Conservation (phyloP, 2,113 vertebrate genomes). For the Agapornis roseicollis region DNA sequence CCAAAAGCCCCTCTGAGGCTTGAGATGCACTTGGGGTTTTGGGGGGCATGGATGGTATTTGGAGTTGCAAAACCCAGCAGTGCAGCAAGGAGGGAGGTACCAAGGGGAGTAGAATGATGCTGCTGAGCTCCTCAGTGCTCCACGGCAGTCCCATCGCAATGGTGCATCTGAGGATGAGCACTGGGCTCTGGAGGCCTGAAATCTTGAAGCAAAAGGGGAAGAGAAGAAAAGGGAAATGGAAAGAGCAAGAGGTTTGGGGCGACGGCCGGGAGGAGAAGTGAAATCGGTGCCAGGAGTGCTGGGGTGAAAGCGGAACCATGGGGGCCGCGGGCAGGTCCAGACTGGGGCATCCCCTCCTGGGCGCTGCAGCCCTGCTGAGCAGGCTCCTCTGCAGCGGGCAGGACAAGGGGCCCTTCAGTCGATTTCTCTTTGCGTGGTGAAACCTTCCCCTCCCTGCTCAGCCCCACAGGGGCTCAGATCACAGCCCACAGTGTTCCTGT, state of each 20-base stretch:
- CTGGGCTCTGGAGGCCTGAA: not conserved
- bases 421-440: accelerated
- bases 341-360: not conserved
- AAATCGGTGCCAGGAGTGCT: not conserved
- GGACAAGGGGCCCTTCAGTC: not conserved
- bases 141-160: accelerated
- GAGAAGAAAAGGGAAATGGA: constrained; percentile 28
- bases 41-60: not conserved
- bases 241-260: not conserved
- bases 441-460: accelerated
- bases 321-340: accelerated
- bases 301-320: not conserved
- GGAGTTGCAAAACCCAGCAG: not conserved
- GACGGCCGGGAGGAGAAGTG: not conserved
- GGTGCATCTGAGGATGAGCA: not conserved
- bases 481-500: not conserved
- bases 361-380: not conserved
- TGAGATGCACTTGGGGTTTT: not conserved
- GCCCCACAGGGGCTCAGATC: not conserved
- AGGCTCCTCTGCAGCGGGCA: accelerated
- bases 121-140: accelerated
- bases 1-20: not conserved
- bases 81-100: accelerated
- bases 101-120: not conserved
- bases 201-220: not conserved